phyloP scores from a whole-genome alignment of 2,113 vertebrate genomes.

The Anoura caudifer region DNA sequence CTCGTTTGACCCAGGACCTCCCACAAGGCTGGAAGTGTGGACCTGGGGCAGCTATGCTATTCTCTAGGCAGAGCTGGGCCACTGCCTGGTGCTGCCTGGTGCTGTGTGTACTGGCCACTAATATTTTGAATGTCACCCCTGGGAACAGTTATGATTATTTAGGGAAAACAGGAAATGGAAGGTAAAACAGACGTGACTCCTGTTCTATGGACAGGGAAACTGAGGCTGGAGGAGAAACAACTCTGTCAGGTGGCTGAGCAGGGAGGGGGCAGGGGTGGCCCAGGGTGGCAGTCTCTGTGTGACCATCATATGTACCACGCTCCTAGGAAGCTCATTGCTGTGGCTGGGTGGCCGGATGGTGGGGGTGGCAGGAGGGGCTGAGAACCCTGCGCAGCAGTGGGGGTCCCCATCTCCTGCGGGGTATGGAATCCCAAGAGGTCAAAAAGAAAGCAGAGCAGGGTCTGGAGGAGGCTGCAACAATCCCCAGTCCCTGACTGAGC shows the following conservation, averaged over 20 bases:
- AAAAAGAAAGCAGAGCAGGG: not conserved
- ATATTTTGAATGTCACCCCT: not conserved
- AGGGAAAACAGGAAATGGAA: not conserved
- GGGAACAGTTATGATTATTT: not conserved
- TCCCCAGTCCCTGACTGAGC: not conserved
- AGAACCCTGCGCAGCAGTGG: rapidly evolving
- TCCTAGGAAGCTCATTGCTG: not conserved
- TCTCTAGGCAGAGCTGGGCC: rapidly evolving
- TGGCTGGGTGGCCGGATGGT: not conserved
- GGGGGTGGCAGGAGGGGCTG: not conserved
- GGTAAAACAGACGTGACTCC: not conserved
- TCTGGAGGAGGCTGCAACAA: not conserved
- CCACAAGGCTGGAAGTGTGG: rapidly evolving
- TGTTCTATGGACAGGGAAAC: not conserved
- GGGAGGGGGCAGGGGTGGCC: not conserved
- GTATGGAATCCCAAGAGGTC: not conserved
- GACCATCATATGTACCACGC: too few species aligned
- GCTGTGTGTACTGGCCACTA: not conserved
- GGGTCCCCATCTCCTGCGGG: not conserved
- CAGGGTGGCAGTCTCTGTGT: rapidly evolving
- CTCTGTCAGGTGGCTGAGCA: rapidly evolving
- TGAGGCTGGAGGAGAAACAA: not conserved
- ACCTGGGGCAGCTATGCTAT: not conserved
- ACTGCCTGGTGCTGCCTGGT: rapidly evolving
- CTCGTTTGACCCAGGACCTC: not conserved